Evolutionary conservation across 1,140 invertebrate species (phyloP).

Genomic region (silkworm (Bombyx mori)): ASM3026992v2 NC_085110.1:6636501-6637000

Average conservation of each 20-base stretch:
- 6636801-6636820: conserved; percentile 19
- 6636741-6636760: conserved; percentile 23
- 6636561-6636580: conserved; percentile 61
- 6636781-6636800: conserved; percentile 19
- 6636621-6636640: conserved; percentile 46
- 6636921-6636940: conserved; percentile 47
- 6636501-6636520: conserved; percentile 61
- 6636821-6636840: conserved; percentile 14
- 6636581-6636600: conserved; percentile 65
- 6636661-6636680: conserved; percentile 47
- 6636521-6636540: conserved; percentile 67
- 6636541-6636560: conserved; percentile 59
- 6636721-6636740: conserved; percentile 30
- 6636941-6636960: conserved; percentile 60
- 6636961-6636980: conserved; percentile 79
- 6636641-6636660: conserved; percentile 47
- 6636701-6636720: conserved; percentile 49
- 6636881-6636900: conserved; percentile 22
- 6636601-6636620: conserved; percentile 39
- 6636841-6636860: conserved; percentile 28
- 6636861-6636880: conserved; percentile 18
- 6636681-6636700: conserved; percentile 63
- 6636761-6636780: conserved; percentile 20
- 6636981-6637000: conserved; percentile 88
- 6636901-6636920: conserved; percentile 14